These are phyloP conservation scores for Pseudopipra pipra DNA, from an alignment of 2,113 vertebrate species.

Conservation along the genomic window DNA sequence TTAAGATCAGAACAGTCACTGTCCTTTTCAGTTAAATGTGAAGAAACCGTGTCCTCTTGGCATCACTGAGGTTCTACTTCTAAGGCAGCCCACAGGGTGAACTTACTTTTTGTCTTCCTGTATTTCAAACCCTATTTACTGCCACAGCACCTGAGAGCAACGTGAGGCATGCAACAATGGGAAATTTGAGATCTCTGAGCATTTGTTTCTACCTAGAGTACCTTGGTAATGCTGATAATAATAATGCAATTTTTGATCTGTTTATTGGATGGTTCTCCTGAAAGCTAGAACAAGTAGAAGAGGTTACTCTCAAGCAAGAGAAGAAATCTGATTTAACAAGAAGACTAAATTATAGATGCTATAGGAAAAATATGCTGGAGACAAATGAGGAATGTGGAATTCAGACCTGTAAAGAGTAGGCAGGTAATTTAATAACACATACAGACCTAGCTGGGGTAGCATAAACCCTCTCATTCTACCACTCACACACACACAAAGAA, in stretches of 20 bases:
- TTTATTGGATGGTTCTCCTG: neutral
- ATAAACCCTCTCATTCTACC: neutral
- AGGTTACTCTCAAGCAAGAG: neutral
- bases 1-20: neutral
- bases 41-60: neutral
- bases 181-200: neutral
- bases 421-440: neutral
- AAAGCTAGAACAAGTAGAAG: neutral
- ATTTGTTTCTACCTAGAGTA: neutral
- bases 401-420: neutral
- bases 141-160: neutral
- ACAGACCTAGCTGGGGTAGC: neutral
- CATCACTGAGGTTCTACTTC: neutral
- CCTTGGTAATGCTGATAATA: neutral
- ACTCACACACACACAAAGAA: rapidly evolving
- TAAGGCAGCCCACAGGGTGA: neutral
- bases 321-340: neutral
- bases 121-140: neutral
- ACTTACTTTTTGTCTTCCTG: neutral
- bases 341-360: neutral
- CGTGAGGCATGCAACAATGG: neutral
- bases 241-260: neutral
- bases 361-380: neutral
- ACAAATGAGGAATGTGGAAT: neutral
- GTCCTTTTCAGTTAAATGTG: neutral